These are phyloP conservation scores for Cranoglanis bouderius DNA, from an alignment of 2,113 vertebrate species.

Conservation along the genomic window DNA sequence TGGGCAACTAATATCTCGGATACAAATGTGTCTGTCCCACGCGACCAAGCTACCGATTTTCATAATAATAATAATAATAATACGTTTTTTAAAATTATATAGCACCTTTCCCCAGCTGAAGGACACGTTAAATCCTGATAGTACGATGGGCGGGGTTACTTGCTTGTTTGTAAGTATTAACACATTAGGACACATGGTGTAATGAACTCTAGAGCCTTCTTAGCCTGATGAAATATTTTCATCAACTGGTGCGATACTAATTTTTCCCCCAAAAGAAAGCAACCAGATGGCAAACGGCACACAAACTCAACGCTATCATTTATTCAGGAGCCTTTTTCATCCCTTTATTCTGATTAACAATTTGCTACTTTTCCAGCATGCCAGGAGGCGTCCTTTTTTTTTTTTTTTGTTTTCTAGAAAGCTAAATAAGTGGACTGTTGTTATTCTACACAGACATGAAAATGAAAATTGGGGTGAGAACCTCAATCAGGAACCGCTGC, in stretches of 20 bases:
- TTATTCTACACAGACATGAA: background rate
- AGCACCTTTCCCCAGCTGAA: no score
- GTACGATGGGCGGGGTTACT: background rate
- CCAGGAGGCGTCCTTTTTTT: background rate
- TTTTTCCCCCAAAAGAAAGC: background rate
- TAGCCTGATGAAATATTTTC: background rate
- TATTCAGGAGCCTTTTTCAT: background rate
- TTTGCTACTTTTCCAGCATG: background rate
- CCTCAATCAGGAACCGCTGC: constrained; percentile 1
- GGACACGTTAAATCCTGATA: background rate
- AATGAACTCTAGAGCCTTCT: background rate
- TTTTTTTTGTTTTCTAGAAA: no score
- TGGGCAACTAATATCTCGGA: no score
- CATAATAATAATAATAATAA: no score
- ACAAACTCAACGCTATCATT: background rate
- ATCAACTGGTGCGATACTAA: background rate
- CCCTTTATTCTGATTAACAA: background rate
- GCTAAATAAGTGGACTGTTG: background rate
- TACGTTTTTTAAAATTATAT: no score
- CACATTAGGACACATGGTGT: background rate
- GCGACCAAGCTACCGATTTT: background rate
- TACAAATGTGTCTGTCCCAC: background rate
- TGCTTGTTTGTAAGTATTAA: background rate
- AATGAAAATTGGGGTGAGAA: constrained; percentile 3
- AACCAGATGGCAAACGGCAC: background rate